Evolutionary conservation across 2,888 invertebrate species (phyloP).

Genomic region (Disparrhopalites patrizii): DNA sequence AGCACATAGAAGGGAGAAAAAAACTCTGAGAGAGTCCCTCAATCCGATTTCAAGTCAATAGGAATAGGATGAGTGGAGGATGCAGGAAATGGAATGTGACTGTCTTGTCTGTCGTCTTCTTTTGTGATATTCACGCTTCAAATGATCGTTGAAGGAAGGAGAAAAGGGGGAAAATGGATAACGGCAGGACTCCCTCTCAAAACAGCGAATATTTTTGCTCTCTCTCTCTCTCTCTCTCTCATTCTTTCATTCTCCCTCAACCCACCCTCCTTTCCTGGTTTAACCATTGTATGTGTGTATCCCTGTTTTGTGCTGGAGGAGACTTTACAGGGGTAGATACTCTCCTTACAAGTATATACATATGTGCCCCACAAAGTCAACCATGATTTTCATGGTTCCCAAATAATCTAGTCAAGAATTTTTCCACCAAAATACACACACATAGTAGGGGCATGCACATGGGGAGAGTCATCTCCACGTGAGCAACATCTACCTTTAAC

Average conservation of each 20-base stretch:
- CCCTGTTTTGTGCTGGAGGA: not conserved
- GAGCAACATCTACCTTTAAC: constrained; percentile 4
- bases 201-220: not conserved
- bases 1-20: not conserved
- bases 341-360: too few species aligned
- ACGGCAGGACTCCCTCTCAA: not conserved
- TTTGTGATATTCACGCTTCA: constrained; percentile 29
- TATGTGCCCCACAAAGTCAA: not conserved
- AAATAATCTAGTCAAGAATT: not conserved
- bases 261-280: not conserved
- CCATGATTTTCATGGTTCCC: not conserved
- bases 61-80: constrained; percentile 18
- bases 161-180: constrained; percentile 4
- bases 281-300: not conserved
- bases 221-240: not conserved
- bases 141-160: constrained; percentile 10
- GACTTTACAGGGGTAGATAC: not conserved
- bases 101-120: constrained; percentile 18
- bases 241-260: not conserved
- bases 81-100: constrained; percentile 29
- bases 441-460: not conserved
- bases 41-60: constrained; percentile 24
- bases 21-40: not conserved
- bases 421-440: too few species aligned
- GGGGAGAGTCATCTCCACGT: not conserved